Percentiles rank a stretch among this genome's conserved stretches.
These are phyloP conservation scores for Chauna torquata DNA, from an alignment of 2,113 vertebrate species.

Conservation along the genomic window DNA sequence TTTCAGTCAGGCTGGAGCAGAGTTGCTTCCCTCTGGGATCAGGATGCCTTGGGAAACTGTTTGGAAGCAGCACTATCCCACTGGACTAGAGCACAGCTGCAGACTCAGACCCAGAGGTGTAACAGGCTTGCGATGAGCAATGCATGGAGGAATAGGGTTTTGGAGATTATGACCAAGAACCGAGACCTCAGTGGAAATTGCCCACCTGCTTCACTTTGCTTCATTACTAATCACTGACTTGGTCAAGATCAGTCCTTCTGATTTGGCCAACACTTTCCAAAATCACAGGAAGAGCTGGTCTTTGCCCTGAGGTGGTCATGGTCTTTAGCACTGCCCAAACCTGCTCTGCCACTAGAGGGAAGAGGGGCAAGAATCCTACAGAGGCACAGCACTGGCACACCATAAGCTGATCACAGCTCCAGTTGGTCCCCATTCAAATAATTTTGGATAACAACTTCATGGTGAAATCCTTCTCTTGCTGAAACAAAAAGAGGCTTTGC, in stretches of 20 bases:
- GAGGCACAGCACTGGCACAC: neutral
- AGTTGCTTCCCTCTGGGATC: neutral
- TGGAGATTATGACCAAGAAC: neutral
- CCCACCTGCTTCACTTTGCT: neutral
- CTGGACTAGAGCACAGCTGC: neutral
- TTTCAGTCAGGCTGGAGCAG: neutral
- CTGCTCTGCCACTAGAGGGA: neutral
- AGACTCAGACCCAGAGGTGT: neutral
- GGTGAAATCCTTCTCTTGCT: neutral
- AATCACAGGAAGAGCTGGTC: neutral
- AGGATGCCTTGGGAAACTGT: neutral
- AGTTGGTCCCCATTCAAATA: neutral
- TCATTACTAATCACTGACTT: neutral
- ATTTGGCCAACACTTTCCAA: neutral
- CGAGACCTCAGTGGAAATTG: neutral
- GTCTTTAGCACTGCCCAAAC: neutral
- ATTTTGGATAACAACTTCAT: neutral
- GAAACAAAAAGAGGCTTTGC: neutral
- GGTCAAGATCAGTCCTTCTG: neutral
- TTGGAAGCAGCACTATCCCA: neutral
- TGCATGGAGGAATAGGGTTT: neutral
- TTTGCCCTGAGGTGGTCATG: neutral
- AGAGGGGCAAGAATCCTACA: neutral
- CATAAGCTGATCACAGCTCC: neutral
- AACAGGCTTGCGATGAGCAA: neutral